Base-by-base conservation (phyloP, 2,797 vertebrate species). In the Anguilla marmorata region DNA sequence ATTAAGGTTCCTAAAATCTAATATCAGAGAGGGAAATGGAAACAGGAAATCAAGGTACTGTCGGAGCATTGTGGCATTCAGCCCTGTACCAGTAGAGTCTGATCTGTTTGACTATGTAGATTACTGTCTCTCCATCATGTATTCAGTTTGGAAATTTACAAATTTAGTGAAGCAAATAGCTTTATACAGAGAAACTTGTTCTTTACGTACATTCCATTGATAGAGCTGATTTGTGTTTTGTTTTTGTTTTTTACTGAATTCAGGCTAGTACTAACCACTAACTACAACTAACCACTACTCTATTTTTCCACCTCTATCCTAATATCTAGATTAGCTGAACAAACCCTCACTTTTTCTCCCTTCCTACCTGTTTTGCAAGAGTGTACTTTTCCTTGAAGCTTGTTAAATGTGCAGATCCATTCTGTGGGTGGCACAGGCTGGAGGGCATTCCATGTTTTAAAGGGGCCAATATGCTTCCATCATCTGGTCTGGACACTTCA, bases 381-480 rank as follows among this genome's bases (percentile, higher is more conserved):
- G 37, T 80, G 19, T 21, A 6, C 19, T 24, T 48, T 14, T 48
- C 41, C 30, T 41, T 45, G 37, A 45, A 2, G 16, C 76, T 1
- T 80, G 76, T 41, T 41, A 80, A 80, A 80, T 80, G 37, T 80
- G 16, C 30, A 2, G 33, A 80, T 21, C 5, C 16, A 48, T 80
- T 91, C 66, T 41, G 66, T 37, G 58, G 86, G 84, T 85, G 86
- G 52, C 66, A 60, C 48, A 56, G 90, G 89, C 79, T 69, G 54
- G 74, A 30, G 86, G 58, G 74, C n/a, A 45, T 48, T 90, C 63
- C 33, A 63, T 84, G 50, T 84, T 72, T 84, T 30, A 37, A 85
- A 45, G 58, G n/a, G 76, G 89, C 45, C 50, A 90, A 88, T 87
- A 82, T 85, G 14, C 33, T 82, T 79, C 91, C 89, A 90, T 89